Percentiles rank a stretch among this genome's conserved stretches.
phyloP scores from a whole-genome alignment of 2,113 vertebrate species.

The Vimba vimba region DNA sequence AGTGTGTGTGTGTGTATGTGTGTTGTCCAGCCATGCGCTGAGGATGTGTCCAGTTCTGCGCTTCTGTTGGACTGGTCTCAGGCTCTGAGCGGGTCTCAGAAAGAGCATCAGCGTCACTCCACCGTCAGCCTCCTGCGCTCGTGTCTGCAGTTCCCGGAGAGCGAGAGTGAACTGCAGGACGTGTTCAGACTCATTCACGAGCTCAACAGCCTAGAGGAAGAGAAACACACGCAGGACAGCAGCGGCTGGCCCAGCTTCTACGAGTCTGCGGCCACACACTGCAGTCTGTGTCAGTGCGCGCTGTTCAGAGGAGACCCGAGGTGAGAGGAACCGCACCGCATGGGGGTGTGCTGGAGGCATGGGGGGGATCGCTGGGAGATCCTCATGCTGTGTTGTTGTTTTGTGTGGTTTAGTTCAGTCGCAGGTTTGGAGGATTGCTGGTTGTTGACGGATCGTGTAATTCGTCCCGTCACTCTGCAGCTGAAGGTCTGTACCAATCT shows the following conservation, averaged over 20 bases:
- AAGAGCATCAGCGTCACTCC: slow-evolving; percentile 90
- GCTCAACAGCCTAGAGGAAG: slow-evolving; percentile 76
- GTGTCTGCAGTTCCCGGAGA: slow-evolving; percentile 90
- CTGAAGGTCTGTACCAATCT: slow-evolving; percentile 91
- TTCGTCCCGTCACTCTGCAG: slow-evolving; percentile 89
- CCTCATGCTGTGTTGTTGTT: slow-evolving; percentile 23
- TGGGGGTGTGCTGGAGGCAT: too few relatives aligned
- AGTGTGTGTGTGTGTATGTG: neutral
- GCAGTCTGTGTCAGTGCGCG: slow-evolving; percentile 87
- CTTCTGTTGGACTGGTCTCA: slow-evolving; percentile 77
- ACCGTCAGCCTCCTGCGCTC: slow-evolving; percentile 91
- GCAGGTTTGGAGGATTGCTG: slow-evolving; percentile 93
- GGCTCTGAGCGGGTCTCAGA: slow-evolving; percentile 81
- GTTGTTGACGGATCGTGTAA: slow-evolving; percentile 87
- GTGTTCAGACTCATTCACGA: slow-evolving; percentile 89
- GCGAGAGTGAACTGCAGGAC: slow-evolving; percentile 87
- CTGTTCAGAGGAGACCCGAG: slow-evolving; percentile 91
- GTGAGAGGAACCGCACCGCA: slow-evolving; percentile 71
- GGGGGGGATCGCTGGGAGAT: neutral
- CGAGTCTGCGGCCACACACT: slow-evolving; percentile 87
- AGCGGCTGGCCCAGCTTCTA: slow-evolving; percentile 93
- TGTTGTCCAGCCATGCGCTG: slow-evolving; percentile 18
- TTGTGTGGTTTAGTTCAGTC: slow-evolving; percentile 77
- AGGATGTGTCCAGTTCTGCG: slow-evolving; percentile 29
- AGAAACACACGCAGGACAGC: slow-evolving; percentile 73